phyloP scores from a whole-genome alignment of 2,113 vertebrate species.

The Corvus moneduloides region DNA sequence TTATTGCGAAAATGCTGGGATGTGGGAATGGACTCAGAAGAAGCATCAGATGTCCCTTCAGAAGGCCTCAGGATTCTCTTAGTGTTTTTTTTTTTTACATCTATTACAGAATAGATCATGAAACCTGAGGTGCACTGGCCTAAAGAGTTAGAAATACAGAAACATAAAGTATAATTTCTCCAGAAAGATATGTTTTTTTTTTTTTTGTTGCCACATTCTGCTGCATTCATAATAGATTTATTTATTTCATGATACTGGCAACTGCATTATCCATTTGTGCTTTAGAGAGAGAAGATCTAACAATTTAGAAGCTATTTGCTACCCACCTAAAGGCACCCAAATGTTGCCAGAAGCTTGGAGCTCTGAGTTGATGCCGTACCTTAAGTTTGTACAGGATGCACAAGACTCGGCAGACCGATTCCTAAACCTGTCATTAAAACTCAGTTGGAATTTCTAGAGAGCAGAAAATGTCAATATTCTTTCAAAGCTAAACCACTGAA shows the following conservation, averaged over 20 bases:
- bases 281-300: not conserved
- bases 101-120: not conserved
- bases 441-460: not conserved
- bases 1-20: not conserved
- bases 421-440: not conserved
- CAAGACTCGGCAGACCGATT: not conserved
- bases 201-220: not conserved
- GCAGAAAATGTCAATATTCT: not conserved
- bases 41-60: not conserved
- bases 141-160: not conserved
- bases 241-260: not conserved
- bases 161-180: not conserved
- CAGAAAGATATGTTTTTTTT: not conserved
- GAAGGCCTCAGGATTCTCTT: not conserved
- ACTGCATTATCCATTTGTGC: not conserved
- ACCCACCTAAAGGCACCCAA: not conserved
- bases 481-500: not conserved
- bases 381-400: not conserved
- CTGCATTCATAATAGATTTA: not conserved
- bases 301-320: not conserved
- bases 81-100: no score
- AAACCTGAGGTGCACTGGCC: not conserved
- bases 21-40: not conserved
- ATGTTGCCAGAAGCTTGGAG: not conserved
- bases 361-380: not conserved